These are phyloP conservation scores for Himantopus leucocephalus DNA, from an alignment of 2,113 vertebrate genomes.

Conservation along the genomic window DNA sequence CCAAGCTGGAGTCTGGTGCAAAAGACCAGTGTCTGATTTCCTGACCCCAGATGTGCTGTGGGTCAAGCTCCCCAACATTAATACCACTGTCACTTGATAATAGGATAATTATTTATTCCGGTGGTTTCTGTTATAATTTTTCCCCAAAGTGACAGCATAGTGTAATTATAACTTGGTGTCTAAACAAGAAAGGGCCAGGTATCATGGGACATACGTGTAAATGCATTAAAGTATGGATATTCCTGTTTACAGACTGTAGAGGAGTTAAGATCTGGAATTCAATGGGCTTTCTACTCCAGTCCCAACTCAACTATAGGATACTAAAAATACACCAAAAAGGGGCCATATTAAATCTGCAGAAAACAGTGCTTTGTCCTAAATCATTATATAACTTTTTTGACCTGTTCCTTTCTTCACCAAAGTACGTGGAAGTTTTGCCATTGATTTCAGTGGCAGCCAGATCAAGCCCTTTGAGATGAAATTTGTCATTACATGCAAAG, in stretches of 20 bases:
- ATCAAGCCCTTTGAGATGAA: slow-evolving; percentile 53
- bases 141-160: background rate
- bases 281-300: background rate
- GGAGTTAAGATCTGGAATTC: background rate
- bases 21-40: background rate
- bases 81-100: background rate
- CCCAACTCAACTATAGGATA: background rate
- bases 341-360: background rate
- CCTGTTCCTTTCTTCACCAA: background rate
- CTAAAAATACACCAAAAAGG: background rate
- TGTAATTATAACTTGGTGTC: background rate
- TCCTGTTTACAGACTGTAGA: background rate
- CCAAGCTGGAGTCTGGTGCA: background rate
- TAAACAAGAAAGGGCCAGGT: background rate
- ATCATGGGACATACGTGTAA: background rate
- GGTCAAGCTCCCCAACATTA: background rate
- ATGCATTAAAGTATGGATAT: background rate
- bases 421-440: background rate
- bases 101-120: background rate
- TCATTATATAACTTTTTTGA: background rate
- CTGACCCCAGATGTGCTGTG: background rate
- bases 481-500: slow-evolving; percentile 55
- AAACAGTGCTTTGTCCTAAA: background rate
- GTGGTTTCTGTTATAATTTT: background rate
- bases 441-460: slow-evolving; percentile 37